Evolutionary conservation across 2,888 invertebrate genomes (phyloP), one percentile per base, ranked within the genome.

Genomic region (Drosophila ezoana): DNA sequence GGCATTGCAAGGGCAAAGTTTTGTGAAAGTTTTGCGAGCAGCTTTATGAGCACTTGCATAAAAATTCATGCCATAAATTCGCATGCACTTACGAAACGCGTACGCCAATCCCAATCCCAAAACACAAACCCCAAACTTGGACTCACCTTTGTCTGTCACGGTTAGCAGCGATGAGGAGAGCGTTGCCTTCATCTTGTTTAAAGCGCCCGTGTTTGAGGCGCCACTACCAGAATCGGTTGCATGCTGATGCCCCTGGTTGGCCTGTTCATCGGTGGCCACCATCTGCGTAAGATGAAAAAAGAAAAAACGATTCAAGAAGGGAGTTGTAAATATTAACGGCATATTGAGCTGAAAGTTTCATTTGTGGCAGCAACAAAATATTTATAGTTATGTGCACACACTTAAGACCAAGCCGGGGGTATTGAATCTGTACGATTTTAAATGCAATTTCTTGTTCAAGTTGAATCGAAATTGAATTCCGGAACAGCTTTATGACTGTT

Each of bases 181-280:
- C 45, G 96, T 96, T 92, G 97, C 97, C 79, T 96, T 95, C 85
- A 97, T 93, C 93, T 96, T 97, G 87, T 96, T 96, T 91, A 97
- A 96, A 62, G 97, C 95, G 44, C 83, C 83, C 52, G 83, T 87
- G 44, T 83, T 87, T 32, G 87, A 82, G 67, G 84, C 72, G 18
- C 87, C 84, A 35, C 96, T 96, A 66, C 91, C 91, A 14, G 91
- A 84, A 72, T 91, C 91, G 58, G 91, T 82, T 59, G 91, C 84
- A 82, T 90, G 91, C 41, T 90, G 92, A 65, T 94, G 91, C 79
- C 95, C 92, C 89, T 94, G 94, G 69, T 94, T 92, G 59, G 70
- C 59, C 87, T 88, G 82, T 80, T 96, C 96, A 90, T 96, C 96
- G 79, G 96, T 95, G 90, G 96, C 95, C 93, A 97, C 97, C 96